Evolutionary conservation across 1,140 invertebrate genomes (phyloP), one percentile per base, ranked within the genome.

Genomic region (Drosophila teissieri): DNA sequence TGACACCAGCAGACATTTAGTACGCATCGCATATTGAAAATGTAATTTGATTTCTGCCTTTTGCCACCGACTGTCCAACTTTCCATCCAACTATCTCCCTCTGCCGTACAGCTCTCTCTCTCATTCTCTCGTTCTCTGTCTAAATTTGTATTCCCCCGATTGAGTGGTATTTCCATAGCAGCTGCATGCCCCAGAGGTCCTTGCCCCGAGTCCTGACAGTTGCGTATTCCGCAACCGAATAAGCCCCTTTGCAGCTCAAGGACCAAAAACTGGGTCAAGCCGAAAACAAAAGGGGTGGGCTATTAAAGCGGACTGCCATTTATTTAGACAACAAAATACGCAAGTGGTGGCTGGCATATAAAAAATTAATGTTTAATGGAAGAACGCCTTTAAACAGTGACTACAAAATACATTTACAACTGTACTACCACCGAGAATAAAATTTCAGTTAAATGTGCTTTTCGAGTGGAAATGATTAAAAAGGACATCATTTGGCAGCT

Each of bases 21-120:
- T 84, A 89, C 83, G 84, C 84, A 83, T 77, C 69, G 84, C 83
- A 88, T 89, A 88, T 88, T 88, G 83, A 88, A 88, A 88, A 89
- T 88, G 83, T 89, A 89, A 88, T 88, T 88, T 88, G 83, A 88
- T 88, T 88, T 88, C 84, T 88, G 83, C 76, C 72, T 69, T 88
- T 79, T 88, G 83, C 75, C 83, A 75, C 73, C 78, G 75, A 82
- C 83, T 76, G 75, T 88, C 73, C 78, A 78, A 68, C 62, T 78
- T 57, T 62, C 74, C 60, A 69, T 54, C 42, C 49, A n/a, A 10
- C 48, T 45, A 31, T 45, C 39, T 74, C 39, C 44, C 53, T 44
- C 31, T 24, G 42, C 10, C 10, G 42, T 11, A 17, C 17, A 19
- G 39, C 57, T 39, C 24, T 36, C 42, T 68, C 39, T 44, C 53